phyloP scores from a whole-genome alignment of 2,888 invertebrate species.

The Siphlonurus alternatus region DNA sequence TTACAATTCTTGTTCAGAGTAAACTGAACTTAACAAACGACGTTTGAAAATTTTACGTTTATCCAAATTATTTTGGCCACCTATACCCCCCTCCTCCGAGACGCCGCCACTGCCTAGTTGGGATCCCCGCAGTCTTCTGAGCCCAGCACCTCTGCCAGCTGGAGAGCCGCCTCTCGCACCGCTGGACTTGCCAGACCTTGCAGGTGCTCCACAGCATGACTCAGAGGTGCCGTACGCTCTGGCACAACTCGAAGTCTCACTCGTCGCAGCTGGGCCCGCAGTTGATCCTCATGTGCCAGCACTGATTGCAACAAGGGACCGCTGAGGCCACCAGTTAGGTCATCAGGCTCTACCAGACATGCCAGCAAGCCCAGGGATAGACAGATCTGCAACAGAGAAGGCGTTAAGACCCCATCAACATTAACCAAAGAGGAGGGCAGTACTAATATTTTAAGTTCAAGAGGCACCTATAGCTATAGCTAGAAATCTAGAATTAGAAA shows the following conservation, averaged over 20 bases:
- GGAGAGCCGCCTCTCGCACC: not conserved
- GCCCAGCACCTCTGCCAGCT: not conserved
- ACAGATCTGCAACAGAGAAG: conserved; percentile 56
- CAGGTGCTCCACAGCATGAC: conserved; percentile 20
- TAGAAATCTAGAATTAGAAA: conserved; percentile 59
- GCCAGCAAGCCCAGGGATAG: conserved; percentile 55
- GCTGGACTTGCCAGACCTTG: not conserved
- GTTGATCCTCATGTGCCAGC: conserved; percentile 28
- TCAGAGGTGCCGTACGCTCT: conserved; percentile 25
- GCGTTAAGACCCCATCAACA: conserved; percentile 13
- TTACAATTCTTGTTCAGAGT: too few relatives aligned
- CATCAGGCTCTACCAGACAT: conserved; percentile 36
- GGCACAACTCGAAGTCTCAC: conserved; percentile 21
- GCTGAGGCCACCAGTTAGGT: conserved; percentile 27
- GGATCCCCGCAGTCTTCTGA: too few relatives aligned
- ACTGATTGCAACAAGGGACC: conserved; percentile 32
- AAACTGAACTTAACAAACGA: too few relatives aligned
- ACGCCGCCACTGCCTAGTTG: too few relatives aligned
- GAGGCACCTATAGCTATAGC: conserved; percentile 35
- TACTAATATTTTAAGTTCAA: conserved; percentile 32
- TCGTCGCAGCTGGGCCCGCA: conserved; percentile 16
- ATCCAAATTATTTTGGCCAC: too few relatives aligned
- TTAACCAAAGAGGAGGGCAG: conserved; percentile 8
- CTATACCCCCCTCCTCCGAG: too few relatives aligned
- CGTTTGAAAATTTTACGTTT: too few relatives aligned